These are phyloP conservation scores for Tangara arthus DNA, from an alignment of 2,797 vertebrate genomes.

Conservation along the genomic window DNA sequence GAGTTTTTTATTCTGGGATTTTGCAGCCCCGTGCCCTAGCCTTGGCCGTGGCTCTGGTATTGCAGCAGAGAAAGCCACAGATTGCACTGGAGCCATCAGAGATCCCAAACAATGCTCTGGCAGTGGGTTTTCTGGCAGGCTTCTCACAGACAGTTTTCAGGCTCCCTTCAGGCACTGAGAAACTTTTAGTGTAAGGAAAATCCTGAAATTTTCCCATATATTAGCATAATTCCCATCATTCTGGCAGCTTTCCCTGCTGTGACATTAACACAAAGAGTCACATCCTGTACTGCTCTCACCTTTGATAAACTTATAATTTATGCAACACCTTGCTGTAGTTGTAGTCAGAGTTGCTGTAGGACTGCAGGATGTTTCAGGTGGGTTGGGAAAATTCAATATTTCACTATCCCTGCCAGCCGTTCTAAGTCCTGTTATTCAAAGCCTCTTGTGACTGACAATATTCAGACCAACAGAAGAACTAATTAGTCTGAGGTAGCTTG, in stretches of 20 bases:
- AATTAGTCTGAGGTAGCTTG: slow-evolving; percentile 10
- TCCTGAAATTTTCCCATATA: not conserved
- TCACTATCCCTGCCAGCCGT: not conserved
- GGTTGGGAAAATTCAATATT: not conserved
- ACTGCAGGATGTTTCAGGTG: not conserved
- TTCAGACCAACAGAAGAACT: not conserved
- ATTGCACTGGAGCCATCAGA: not conserved
- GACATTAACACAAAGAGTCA: not conserved
- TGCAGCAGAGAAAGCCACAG: not conserved
- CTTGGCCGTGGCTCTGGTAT: not conserved
- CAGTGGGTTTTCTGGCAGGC: not conserved
- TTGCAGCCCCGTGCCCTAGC: not conserved
- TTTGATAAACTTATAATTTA: not conserved
- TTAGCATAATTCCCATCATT: not conserved
- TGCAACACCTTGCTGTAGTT: not conserved
- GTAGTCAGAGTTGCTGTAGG: not conserved
- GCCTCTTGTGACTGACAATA: not conserved
- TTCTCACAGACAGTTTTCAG: not conserved
- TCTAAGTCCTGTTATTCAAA: not conserved
- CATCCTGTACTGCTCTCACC: not conserved
- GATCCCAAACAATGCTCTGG: not conserved
- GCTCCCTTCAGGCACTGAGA: not conserved
- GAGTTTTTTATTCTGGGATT: not conserved
- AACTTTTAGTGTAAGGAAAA: not conserved
- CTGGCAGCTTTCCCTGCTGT: not conserved